Evolutionary conservation across 2,888 invertebrate genomes (phyloP).

Genomic region (Tuta absoluta): DNA sequence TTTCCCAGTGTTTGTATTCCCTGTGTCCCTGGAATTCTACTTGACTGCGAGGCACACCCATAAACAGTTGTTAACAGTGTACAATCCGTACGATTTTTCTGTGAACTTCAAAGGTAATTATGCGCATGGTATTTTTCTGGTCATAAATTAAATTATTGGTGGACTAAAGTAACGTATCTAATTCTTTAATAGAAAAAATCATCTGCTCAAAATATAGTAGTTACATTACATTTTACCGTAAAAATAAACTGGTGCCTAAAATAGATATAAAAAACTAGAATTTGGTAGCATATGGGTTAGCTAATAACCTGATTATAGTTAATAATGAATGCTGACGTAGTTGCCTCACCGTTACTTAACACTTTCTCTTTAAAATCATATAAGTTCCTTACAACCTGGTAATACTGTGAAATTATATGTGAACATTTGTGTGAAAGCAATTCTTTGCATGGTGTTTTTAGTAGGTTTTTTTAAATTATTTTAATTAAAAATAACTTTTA

Average conservation of each 20-base stretch:
- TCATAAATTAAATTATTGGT: neutral
- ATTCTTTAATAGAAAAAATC: too few relatives aligned
- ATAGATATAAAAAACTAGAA: neutral
- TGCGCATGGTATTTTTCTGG: conserved; percentile 14
- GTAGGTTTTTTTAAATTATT: neutral
- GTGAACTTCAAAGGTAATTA: conserved; percentile 88
- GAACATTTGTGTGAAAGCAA: neutral
- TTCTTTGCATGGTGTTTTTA: conserved; percentile 3
- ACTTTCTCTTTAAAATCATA: neutral
- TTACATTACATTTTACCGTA: too few relatives aligned
- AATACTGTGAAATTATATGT: neutral
- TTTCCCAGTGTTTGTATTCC: conserved; percentile 92
- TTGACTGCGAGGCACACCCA: conserved; percentile 88
- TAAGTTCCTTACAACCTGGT: neutral
- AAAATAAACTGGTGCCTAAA: neutral
- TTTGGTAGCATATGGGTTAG: conserved; percentile 9
- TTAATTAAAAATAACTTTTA: too few relatives aligned
- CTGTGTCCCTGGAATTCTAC: conserved; percentile 88
- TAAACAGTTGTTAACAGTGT: conserved; percentile 90
- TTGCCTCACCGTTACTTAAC: neutral
- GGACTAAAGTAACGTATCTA: neutral
- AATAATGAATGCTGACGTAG: conserved; percentile 16
- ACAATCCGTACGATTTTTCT: conserved; percentile 92
- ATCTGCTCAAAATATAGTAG: too few relatives aligned
- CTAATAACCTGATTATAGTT: conserved; percentile 15